Evolutionary conservation across 2,888 invertebrate species (phyloP).

Genomic region (Caenorhabditis sp.): DNA sequence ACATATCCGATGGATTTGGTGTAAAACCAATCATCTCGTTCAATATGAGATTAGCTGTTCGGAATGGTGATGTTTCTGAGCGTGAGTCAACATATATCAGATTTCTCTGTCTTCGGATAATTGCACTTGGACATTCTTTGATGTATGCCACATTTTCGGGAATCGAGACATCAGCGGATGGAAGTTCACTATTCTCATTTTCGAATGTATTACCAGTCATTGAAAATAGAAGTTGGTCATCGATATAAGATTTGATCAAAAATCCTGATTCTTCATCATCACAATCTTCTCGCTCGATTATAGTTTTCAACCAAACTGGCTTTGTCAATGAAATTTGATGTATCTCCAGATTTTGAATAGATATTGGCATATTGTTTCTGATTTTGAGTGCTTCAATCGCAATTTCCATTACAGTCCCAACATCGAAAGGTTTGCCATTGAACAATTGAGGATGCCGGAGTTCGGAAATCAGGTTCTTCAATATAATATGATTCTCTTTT

Average conservation of each 20-base stretch:
- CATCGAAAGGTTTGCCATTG: constrained; percentile 37
- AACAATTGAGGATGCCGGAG: constrained; percentile 48
- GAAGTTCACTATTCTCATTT: constrained; percentile 18
- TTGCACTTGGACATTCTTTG: constrained; percentile 29
- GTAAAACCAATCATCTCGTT: constrained; percentile 37
- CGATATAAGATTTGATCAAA: constrained; percentile 20
- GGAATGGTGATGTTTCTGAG: constrained; percentile 33
- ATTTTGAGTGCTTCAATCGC: constrained; percentile 33
- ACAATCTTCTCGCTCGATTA: constrained; percentile 12
- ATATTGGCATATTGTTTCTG: constrained; percentile 24
- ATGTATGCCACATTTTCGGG: constrained; percentile 25
- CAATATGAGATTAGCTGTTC: constrained; percentile 33
- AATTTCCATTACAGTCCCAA: constrained; percentile 41
- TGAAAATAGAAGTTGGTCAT: constrained; percentile 23
- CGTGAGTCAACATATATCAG: constrained; percentile 31
- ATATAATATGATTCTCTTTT: constrained; percentile 18
- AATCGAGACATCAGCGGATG: constrained; percentile 24
- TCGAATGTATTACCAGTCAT: constrained; percentile 18
- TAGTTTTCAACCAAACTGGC: constrained; percentile 35
- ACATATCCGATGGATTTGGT: constrained; percentile 37
- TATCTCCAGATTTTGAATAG: constrained; percentile 29
- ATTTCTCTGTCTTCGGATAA: constrained; percentile 26
- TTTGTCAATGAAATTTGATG: constrained; percentile 25
- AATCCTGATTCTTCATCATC: constrained; percentile 15
- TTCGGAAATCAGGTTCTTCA: constrained; percentile 48